Percentiles rank a stretch among this genome's conserved stretches.
Conservation (phyloP, 2,888 invertebrate genomes). For the Thyatira batis region DNA sequence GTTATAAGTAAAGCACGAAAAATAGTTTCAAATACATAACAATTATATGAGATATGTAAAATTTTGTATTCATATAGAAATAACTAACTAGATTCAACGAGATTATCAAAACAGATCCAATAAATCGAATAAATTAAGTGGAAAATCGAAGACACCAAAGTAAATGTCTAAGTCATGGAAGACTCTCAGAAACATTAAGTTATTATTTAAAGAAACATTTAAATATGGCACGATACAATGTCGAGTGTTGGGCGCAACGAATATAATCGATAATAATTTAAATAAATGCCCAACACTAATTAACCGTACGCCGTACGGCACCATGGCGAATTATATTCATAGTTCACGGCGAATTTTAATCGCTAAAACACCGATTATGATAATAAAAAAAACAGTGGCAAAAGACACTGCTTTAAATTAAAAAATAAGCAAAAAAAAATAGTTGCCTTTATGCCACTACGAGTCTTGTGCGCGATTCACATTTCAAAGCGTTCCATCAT, state of each 20-base stretch:
- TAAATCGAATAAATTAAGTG: constrained; percentile 23
- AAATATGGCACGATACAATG: background rate
- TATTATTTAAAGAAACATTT: background rate
- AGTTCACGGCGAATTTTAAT: constrained; percentile 25
- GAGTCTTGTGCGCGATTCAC: background rate
- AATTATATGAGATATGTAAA: constrained; percentile 67
- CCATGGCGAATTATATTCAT: constrained; percentile 34
- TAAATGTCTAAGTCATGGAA: constrained; percentile 40
- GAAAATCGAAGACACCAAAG: constrained; percentile 23
- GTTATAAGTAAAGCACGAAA: constrained; percentile 34
- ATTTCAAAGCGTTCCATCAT: background rate
- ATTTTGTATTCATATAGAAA: constrained; percentile 49
- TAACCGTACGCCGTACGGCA: constrained; percentile 12
- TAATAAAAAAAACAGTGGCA: constrained; percentile 22
- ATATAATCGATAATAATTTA: constrained; percentile 17
- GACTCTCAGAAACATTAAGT: constrained; percentile 33
- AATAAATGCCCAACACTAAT: constrained; percentile 19
- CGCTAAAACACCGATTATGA: constrained; percentile 39
- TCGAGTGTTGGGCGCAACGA: background rate
- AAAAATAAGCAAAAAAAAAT: constrained; percentile 27
- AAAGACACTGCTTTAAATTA: constrained; percentile 27
- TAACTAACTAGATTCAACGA: constrained; percentile 28
- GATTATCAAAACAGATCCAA: constrained; percentile 24
- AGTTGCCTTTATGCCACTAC: background rate
- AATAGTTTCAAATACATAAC: constrained; percentile 35